Evolutionary conservation across 1,140 invertebrate genomes (phyloP).

Genomic region (Drosophila mojavensis): DNA sequence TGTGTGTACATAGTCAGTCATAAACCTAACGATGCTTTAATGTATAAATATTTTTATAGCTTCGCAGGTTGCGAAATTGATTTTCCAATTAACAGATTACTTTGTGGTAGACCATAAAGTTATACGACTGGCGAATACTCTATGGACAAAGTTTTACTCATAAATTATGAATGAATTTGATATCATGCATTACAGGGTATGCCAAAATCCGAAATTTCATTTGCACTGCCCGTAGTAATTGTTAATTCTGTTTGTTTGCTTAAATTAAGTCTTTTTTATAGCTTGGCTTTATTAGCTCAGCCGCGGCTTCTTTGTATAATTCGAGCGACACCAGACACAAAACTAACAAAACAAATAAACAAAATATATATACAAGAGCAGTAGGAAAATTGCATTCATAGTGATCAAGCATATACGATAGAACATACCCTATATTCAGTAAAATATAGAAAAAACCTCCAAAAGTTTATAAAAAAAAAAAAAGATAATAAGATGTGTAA

Average conservation of each 20-base stretch:
- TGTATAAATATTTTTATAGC: conserved; percentile 44
- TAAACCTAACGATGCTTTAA: conserved; percentile 61
- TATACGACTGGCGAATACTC: conserved; percentile 3
- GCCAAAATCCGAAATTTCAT: not conserved
- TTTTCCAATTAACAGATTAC: conserved; percentile 42
- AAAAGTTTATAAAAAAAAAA: not conserved
- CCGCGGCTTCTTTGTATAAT: conserved; percentile 28
- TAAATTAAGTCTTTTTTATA: conserved; percentile 38
- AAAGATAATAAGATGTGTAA: not conserved
- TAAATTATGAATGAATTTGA: not conserved
- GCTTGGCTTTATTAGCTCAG: conserved; percentile 32
- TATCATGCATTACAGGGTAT: not conserved
- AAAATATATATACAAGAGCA: not conserved
- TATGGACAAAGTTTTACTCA: not conserved
- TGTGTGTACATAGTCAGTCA: not conserved
- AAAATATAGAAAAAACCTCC: not conserved
- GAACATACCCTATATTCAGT: not conserved
- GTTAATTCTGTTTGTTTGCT: conserved; percentile 10
- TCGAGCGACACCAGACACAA: not conserved
- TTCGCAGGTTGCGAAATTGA: conserved; percentile 32
- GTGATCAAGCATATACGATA: not conserved
- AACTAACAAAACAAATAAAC: conserved; percentile 1
- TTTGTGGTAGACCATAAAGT: not conserved
- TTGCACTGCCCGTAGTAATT: not conserved
- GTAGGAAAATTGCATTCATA: not conserved